Evolutionary conservation across 2,888 invertebrate genomes (phyloP).

Genomic region (Brenthis hecate): DNA sequence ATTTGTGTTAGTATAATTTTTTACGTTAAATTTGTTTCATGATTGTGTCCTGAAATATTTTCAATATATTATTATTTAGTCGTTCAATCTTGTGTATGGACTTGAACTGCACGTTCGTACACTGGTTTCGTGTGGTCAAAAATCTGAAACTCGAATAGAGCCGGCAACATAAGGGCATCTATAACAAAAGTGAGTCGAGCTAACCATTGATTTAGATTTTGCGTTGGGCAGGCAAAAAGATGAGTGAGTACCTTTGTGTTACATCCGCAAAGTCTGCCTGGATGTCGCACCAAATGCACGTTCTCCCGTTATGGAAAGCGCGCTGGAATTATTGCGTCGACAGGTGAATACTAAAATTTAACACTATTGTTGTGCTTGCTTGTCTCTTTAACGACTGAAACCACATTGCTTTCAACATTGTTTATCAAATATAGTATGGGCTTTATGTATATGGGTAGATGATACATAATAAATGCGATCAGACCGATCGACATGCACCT

Average conservation of each 20-base stretch:
- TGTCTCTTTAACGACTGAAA: slow-evolving; percentile 47
- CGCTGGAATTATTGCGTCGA: slow-evolving; percentile 65
- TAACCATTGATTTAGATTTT: slow-evolving; percentile 80
- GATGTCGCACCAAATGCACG: slow-evolving; percentile 59
- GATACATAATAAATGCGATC: neutral
- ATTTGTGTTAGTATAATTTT: slow-evolving; percentile 8
- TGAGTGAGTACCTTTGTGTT: slow-evolving; percentile 68
- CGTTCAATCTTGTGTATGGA: neutral
- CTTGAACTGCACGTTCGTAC: neutral
- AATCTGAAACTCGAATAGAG: slow-evolving; percentile 56
- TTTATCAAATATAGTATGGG: neutral
- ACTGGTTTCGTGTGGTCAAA: slow-evolving; percentile 51
- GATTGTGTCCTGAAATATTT: neutral
- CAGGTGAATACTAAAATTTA: slow-evolving; percentile 72
- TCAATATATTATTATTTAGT: too few species aligned
- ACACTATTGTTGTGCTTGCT: slow-evolving; percentile 56
- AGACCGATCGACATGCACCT: slow-evolving; percentile 17
- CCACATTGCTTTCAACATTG: neutral
- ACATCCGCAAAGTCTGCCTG: slow-evolving; percentile 67
- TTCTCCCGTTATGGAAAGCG: slow-evolving; percentile 54
- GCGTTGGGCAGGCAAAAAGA: slow-evolving; percentile 68
- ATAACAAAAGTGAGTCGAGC: slow-evolving; percentile 77
- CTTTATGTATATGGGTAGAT: neutral
- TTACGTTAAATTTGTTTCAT: slow-evolving; percentile 27
- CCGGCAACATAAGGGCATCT: slow-evolving; percentile 69